Conservation (phyloP, 2,888 invertebrate genomes). For the Osmoderma eremita region DNA sequence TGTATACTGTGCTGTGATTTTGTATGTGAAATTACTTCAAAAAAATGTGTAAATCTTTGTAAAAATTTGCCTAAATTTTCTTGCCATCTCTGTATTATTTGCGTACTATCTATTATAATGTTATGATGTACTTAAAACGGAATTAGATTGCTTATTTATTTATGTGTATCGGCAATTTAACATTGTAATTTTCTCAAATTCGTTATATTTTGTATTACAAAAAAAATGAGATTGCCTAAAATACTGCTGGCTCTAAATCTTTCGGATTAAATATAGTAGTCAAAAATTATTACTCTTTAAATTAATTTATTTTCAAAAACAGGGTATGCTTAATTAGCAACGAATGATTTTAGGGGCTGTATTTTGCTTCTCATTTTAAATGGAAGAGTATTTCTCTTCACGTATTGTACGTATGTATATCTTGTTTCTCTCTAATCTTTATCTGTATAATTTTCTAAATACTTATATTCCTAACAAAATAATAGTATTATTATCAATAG, state of each 20-base stretch:
- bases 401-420: slow-evolving; percentile 21
- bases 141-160: slow-evolving; percentile 45
- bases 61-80: slow-evolving; percentile 61
- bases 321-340: slow-evolving; percentile 35
- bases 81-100: slow-evolving; percentile 65
- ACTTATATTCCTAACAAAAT: slow-evolving; percentile 53
- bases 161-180: slow-evolving; percentile 35
- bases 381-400: slow-evolving; percentile 12
- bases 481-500: slow-evolving; percentile 56
- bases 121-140: slow-evolving; percentile 45
- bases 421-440: slow-evolving; percentile 14
- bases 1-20: slow-evolving; percentile 62
- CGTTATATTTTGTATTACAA: slow-evolving; percentile 14
- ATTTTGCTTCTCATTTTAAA: slow-evolving; percentile 15
- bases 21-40: slow-evolving; percentile 57
- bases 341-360: slow-evolving; percentile 23
- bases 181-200: too few relatives aligned
- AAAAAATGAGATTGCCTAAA: slow-evolving; percentile 30
- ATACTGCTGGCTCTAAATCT: slow-evolving; percentile 22
- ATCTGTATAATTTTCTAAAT: slow-evolving; percentile 43
- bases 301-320: slow-evolving; percentile 49
- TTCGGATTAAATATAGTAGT: slow-evolving; percentile 30
- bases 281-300: slow-evolving; percentile 42
- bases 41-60: slow-evolving; percentile 46
- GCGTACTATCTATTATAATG: slow-evolving; percentile 46